Base-by-base conservation (phyloP, 2,888 invertebrate genomes). In the Drosophila imparisetae region DNA sequence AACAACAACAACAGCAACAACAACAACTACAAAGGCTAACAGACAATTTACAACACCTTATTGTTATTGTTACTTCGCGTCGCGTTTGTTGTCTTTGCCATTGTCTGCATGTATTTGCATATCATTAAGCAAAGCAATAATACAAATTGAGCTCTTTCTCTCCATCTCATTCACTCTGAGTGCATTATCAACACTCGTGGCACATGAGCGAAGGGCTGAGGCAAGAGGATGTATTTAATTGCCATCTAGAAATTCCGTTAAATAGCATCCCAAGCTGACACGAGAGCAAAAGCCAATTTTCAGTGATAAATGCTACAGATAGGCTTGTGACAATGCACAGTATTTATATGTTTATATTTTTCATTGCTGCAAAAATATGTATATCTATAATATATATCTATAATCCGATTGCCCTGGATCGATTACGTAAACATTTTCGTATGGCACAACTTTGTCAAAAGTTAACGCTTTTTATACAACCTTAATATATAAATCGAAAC, bases 91-190 rank as follows among this genome's bases (percentile, higher is more conserved):
- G 66, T 65, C 62, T 68, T 65, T 75, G 71, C 66, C 61, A 80
- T 75, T 74, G 74, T 80, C 66, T 78, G 80, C 71, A 69, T 78
- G 69, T 86, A 81, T 86, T 86, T 87, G 87, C 86, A 86, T 86
- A 87, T 82, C 87, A 86, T 86, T 87, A 86, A 78, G 75, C 67
- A 50, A 53, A 59, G 81, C 70, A 80, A 68, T 67, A 83, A 78
- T 73, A 75, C 66, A 75, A 80, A 81, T 72, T 71, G 59, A 66
- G 38, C 30, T 30, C 64, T 57, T 34, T 45, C 15, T 8, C 40
- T 38, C 50, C 29, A 30, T 42, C 38, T 8, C 40, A 40, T 27
- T 49, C 30, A 15, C 66, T 29, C 45, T 42, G 67, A 85, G 86
- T 83, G 84, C 79, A 84, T 81, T 86, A 72, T 75, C 72, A 76